Evolutionary conservation across 2,797 vertebrate genomes (phyloP), one percentile per base, ranked within the genome.

Genomic region (Eospalax fontanierii): DNA sequence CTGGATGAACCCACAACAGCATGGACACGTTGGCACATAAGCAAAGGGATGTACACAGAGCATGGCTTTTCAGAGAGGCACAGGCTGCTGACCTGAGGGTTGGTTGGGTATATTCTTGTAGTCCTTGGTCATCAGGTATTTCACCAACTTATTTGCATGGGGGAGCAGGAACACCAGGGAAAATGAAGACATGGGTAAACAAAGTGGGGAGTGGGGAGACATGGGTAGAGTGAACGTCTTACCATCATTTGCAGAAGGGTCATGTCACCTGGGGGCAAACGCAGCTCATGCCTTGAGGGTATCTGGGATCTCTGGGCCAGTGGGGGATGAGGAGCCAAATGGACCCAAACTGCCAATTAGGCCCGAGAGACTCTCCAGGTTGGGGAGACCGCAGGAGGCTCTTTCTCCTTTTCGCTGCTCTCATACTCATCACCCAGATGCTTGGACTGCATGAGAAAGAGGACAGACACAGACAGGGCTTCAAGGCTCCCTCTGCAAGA

Each of bases 51-150:
- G 54, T 30, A 61, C 71, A 21, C 40, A 28, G 76, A 65, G 50
- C 40, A 50, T 73, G 74, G 50, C 59, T 33, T 90, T 33, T 19
- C 33, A 68, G 61, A 65, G 18, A 35, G 40, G 61, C 40, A 38
- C 18, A 57, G 75, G 75, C 11, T 57, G 76, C 90, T 83, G 73
- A 96, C 93, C 97, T 88, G 96, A 96, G 50, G 93, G 88, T 89
- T 95, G 96, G 88, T 94, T 97, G 92, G 91, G 96, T 74, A 96
- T 96, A 93, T 97, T 96, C 93, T 95, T 97, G 88, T 96, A 97
- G 93, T 97, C 93, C 82, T 97, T 96, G 73, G 96, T 96, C 93
- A 97, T 96, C 95, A 97, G 80, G n/a, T 96, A 96, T 73, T 96
- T 97, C 78, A 97, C 97, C 90, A 97, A 70, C 85, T 96, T 97